Percentiles rank a stretch among this genome's conserved stretches.
phyloP scores from a whole-genome alignment of 1,140 invertebrate genomes.

The Drosophila sproati region DNA sequence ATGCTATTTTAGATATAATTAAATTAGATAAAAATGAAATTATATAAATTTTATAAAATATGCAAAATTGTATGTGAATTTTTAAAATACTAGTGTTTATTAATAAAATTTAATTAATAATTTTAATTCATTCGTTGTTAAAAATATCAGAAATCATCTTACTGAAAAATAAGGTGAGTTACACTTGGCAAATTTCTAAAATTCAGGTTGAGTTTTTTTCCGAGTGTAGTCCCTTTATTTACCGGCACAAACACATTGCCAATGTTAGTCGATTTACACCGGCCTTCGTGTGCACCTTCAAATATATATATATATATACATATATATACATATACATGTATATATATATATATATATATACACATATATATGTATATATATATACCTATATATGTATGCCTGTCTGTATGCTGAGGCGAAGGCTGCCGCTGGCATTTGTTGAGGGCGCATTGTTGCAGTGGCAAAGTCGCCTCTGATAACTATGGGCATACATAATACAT shows the following conservation, averaged over 20 bases:
- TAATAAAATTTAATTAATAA: too few species aligned
- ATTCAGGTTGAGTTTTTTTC: too few species aligned
- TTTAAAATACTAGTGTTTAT: too few species aligned
- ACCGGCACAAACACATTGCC: constrained; percentile 32
- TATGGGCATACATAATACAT: constrained; percentile 34
- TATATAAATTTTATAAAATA: too few species aligned
- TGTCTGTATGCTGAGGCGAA: constrained; percentile 50
- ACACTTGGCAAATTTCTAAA: too few species aligned
- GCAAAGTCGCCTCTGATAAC: constrained; percentile 28
- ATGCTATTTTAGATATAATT: too few species aligned
- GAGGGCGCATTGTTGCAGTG: constrained; percentile 66
- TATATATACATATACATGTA: not conserved
- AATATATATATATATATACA: not conserved
- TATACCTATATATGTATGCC: not conserved
- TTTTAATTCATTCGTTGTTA: too few species aligned
- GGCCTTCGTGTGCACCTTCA: constrained; percentile 49
- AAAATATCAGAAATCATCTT: too few species aligned
- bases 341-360: not conserved
- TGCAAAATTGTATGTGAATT: too few species aligned
- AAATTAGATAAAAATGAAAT: too few species aligned
- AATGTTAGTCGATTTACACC: constrained; percentile 68
- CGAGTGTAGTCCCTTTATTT: constrained; percentile 23
- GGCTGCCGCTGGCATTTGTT: constrained; percentile 68
- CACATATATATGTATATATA: not conserved
- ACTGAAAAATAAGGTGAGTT: too few species aligned